Conservation (phyloP, 2,113 vertebrate genomes). For the Echinops telfairi region DNA sequence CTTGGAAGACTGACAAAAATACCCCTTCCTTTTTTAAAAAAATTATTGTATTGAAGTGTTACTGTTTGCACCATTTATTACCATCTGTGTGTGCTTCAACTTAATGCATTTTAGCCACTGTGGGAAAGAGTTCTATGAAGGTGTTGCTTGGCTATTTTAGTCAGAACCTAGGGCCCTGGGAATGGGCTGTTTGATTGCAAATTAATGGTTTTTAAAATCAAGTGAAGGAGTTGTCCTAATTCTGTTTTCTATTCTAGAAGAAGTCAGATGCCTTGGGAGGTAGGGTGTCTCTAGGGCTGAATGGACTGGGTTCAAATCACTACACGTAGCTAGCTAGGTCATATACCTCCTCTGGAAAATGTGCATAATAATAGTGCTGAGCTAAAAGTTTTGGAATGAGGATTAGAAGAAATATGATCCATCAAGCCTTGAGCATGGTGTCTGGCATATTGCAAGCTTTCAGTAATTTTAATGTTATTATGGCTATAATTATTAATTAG, state of each 20-base stretch:
- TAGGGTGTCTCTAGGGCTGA: not conserved
- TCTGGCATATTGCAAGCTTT: not conserved
- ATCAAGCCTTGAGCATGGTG: not conserved
- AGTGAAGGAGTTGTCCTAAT: constrained; percentile 73
- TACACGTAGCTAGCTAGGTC: constrained; percentile 60
- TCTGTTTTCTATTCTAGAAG: constrained; percentile 78
- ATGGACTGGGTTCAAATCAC: constrained; percentile 9
- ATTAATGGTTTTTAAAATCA: constrained; percentile 76
- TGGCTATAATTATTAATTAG: constrained; percentile 18
- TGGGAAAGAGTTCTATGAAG: constrained; percentile 49
- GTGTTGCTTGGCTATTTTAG: constrained; percentile 73
- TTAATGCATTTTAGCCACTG: constrained; percentile 53
- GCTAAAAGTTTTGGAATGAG: not conserved
- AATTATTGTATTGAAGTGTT: constrained; percentile 51
- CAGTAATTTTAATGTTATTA: not conserved
- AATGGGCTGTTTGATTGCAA: constrained; percentile 71
- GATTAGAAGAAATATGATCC: not conserved
- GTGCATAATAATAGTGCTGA: not conserved
- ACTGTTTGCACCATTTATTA: not conserved
- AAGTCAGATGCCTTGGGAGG: constrained; percentile 72
- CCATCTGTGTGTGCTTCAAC: constrained; percentile 67
- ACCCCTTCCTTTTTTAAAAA: constrained; percentile 42
- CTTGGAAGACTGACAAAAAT: constrained; percentile 46
- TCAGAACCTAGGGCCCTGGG: constrained; percentile 68
- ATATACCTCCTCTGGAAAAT: constrained; percentile 23